A percentile compares a stretch with the other conserved stretches of the same genome.
These are phyloP conservation scores for Lasioglossum leucozonium DNA, from an alignment of 2,888 invertebrate genomes.

Conservation along the genomic window DNA sequence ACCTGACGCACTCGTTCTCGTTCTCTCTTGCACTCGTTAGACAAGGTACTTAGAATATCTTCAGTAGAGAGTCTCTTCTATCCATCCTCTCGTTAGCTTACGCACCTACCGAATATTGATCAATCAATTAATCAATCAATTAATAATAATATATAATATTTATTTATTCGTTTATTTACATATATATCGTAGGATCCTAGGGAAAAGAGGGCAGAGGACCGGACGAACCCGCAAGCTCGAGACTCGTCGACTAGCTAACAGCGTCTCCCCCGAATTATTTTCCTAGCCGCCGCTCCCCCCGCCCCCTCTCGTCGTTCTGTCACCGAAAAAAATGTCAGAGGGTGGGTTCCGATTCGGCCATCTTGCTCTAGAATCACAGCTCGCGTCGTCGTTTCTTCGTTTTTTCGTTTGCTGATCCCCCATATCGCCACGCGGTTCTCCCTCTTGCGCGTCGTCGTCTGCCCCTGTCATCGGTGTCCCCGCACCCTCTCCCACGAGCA, in stretches of 20 bases:
- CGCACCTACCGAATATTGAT: conserved; percentile 81
- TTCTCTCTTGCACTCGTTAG: conserved; percentile 59
- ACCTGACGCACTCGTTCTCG: not conserved
- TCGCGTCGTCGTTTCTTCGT: not conserved
- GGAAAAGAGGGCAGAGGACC: conserved; percentile 39
- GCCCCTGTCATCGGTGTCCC: not conserved
- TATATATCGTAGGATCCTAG: conserved; percentile 7
- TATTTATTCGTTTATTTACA: conserved; percentile 71
- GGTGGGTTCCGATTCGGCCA: conserved; percentile 10
- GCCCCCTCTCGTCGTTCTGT: no score
- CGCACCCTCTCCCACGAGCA: not conserved
- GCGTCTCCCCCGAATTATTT: not conserved
- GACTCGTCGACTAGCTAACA: not conserved
- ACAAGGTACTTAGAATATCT: conserved; percentile 82
- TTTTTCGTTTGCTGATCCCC: not conserved
- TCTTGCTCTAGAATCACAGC: conserved; percentile 55
- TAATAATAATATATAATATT: conserved; percentile 79
- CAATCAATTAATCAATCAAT: conserved; percentile 70
- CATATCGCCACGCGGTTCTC: not conserved
- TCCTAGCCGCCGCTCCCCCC: not conserved
- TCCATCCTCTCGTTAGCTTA: conserved; percentile 74
- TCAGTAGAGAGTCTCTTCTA: conserved; percentile 79
- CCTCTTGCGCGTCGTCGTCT: not conserved
- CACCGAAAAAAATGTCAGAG: not conserved
- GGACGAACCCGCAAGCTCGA: conserved; percentile 55